A percentile compares a stretch with the other conserved stretches of the same genome.
These are phyloP conservation scores for Chymomyza procnemis DNA, from an alignment of 2,888 invertebrate genomes.

Conservation along the genomic window DNA sequence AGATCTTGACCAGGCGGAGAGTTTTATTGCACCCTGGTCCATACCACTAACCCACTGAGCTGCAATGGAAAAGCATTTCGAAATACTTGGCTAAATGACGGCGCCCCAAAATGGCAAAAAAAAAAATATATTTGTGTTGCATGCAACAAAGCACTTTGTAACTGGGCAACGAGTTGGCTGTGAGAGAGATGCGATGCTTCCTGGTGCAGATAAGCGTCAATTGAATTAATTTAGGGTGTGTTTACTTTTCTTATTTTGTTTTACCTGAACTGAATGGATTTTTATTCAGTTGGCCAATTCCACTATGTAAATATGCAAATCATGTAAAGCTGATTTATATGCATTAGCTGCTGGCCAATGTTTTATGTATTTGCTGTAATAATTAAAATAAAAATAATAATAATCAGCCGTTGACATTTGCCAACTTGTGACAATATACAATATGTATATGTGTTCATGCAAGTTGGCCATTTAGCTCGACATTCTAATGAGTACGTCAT, in stretches of 20 bases:
- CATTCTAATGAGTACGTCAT: conserved; percentile 59
- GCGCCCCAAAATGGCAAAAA: conserved; percentile 2
- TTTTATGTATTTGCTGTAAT: not conserved
- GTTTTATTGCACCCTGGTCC: not conserved
- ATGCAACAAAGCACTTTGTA: conserved; percentile 31
- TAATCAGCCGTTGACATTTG: conserved; percentile 4
- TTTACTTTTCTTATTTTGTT: conserved; percentile 9
- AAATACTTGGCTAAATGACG: not conserved
- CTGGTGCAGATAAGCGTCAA: conserved; percentile 69
- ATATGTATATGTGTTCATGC: not conserved
- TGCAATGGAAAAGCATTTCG: conserved; percentile 18
- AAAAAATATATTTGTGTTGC: conserved; percentile 24
- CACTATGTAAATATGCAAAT: conserved; percentile 29
- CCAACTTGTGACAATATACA: not conserved
- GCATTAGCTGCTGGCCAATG: not conserved
- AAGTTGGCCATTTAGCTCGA: conserved; percentile 24
- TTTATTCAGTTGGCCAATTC: not conserved
- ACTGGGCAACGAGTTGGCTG: conserved; percentile 1
- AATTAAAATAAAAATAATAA: not conserved
- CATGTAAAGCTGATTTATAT: conserved; percentile 31
- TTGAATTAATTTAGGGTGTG: conserved; percentile 47
- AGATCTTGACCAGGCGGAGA: not conserved
- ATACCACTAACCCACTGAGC: conserved; percentile 59
- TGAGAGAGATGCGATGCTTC: conserved; percentile 54
- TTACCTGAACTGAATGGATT: not conserved